These are phyloP conservation scores for Elephantulus edwardii DNA, from an alignment of 2,113 vertebrate genomes.

Conservation along the genomic window DNA sequence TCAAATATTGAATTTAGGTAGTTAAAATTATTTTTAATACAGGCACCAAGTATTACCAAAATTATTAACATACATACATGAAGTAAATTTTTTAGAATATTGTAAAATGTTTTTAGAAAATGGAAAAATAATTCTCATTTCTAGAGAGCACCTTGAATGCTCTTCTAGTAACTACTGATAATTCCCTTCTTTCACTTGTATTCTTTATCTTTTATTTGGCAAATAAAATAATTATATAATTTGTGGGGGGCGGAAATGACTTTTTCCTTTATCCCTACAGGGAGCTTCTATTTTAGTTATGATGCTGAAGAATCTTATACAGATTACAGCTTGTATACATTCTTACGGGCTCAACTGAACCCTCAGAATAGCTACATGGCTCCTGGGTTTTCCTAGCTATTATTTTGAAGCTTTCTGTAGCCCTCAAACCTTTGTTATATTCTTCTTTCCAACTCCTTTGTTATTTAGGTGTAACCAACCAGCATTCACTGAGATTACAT, in stretches of 20 bases:
- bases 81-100: background rate
- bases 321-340: background rate
- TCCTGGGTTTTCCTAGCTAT: background rate
- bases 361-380: background rate
- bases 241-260: no score
- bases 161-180: background rate
- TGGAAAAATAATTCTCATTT: constrained; percentile 12
- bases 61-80: background rate
- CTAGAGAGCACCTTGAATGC: background rate
- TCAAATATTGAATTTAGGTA: no score
- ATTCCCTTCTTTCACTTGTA: background rate
- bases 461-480: background rate
- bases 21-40: background rate
- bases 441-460: background rate
- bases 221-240: background rate
- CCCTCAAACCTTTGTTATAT: background rate
- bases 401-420: background rate
- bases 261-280: background rate
- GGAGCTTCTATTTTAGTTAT: background rate
- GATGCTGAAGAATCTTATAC: background rate
- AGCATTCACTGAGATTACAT: background rate
- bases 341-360: background rate
- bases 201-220: background rate
- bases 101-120: background rate
- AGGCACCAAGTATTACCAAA: background rate